Evolutionary conservation across 1,140 invertebrate species (phyloP), one percentile per base, ranked within the genome.

Genomic region (Melanaphis sacchari): DNA sequence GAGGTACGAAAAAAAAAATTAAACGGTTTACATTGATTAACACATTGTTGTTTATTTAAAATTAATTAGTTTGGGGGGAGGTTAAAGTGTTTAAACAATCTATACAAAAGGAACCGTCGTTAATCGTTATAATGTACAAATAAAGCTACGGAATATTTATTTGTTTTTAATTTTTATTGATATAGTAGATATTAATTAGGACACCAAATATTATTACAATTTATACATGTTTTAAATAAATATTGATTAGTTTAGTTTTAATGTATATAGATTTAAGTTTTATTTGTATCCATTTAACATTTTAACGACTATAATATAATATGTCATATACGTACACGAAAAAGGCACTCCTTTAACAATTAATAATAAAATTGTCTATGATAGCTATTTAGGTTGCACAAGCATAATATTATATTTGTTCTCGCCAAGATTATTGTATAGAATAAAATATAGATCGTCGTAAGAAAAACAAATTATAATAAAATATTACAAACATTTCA

Each of bases 331-430:
- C 52, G 11, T n/a, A 41, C 38, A 66, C n/a, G 31, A 90, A 40
- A 59, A 90, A 90, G 89, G 89, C 52, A 90, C 89, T 90, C 89
- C 38, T 90, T 66, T 43, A 26, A 90, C 89, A 90, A 41, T 66
- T 59, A 41, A 90, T 76, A 76, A 76, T 76, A n/a, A 18, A 76
- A 76, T 90, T 66, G 15, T 66, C 89, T 90, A 66, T 76, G 31
- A 54, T 66, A 90, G 89, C 88, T 52, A 31, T 46, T 46, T n/a
- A n/a, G 36, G 41, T 36, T 15, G 15, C 36, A 31, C 49, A 66
- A 66, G 40, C 54, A 90, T 26, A 41, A 90, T 11, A 41, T 90
- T 26, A 66, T 66, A 26, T 31, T 43, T 18, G 41, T 26, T 90
- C 21, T 26, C 54, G 7, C 26, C 59, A 26, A 40, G 1, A 66